A percentile compares a stretch with the other conserved stretches of the same genome.
Conservation (phyloP, 2,888 invertebrate species). For the Adelphocoris suturalis region DNA sequence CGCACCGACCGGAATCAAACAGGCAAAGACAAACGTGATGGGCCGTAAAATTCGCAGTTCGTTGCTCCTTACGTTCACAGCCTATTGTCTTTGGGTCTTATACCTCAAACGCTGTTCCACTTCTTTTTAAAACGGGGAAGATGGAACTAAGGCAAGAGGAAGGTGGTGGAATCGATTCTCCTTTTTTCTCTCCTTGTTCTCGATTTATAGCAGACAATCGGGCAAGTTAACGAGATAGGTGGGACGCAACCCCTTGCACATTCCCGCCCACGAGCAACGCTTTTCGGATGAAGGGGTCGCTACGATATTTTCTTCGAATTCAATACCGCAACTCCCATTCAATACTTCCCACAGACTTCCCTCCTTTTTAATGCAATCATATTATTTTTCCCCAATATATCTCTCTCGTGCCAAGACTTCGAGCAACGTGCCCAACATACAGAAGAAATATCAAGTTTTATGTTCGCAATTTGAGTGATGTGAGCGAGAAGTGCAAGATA, state of each 20-base stretch:
- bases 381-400: background rate
- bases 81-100: slow-evolving; percentile 13
- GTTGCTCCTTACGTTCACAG: slow-evolving; percentile 1
- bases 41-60: background rate
- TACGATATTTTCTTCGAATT: slow-evolving; percentile 34
- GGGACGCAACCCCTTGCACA: background rate
- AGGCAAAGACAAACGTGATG: background rate
- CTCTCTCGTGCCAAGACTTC: background rate
- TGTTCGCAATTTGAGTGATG: background rate
- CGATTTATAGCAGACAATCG: slow-evolving; percentile 52
- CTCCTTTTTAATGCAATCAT: slow-evolving; percentile 16
- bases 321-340: slow-evolving; percentile 27
- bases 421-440: background rate
- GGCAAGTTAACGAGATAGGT: slow-evolving; percentile 30
- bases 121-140: slow-evolving; percentile 12
- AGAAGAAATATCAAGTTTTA: background rate
- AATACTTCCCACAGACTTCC: background rate
- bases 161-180: background rate
- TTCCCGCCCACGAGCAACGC: background rate
- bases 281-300: background rate
- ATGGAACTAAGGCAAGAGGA: background rate
- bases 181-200: slow-evolving; percentile 33
- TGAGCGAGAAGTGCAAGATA: no score
- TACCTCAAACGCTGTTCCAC: background rate
- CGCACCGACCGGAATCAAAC: background rate